Evolutionary conservation across 2,113 vertebrate genomes (phyloP).

Genomic region (Ginglymostoma cirratum): DNA sequence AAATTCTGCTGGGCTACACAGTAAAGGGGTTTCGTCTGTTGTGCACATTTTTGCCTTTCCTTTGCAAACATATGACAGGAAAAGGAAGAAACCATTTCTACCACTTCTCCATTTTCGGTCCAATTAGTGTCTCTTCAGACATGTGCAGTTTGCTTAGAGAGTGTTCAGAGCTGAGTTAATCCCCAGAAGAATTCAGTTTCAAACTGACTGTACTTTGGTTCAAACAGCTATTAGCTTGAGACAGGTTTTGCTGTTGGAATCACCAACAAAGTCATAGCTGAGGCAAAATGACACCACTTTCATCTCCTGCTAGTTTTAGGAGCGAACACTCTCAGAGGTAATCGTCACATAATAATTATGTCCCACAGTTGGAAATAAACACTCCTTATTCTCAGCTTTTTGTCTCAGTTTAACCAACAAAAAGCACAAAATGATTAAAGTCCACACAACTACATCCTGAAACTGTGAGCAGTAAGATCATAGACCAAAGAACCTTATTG

Average conservation of each 20-base stretch:
- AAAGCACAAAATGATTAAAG: neutral
- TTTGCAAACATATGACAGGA: neutral
- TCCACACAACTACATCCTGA: neutral
- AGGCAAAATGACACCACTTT: neutral
- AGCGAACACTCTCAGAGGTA: neutral
- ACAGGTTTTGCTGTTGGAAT: neutral
- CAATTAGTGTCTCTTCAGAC: neutral
- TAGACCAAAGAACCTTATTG: neutral
- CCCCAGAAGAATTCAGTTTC: neutral
- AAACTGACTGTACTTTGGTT: neutral
- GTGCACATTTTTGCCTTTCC: neutral
- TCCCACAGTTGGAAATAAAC: neutral
- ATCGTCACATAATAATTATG: no score
- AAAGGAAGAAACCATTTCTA: neutral
- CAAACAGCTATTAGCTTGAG: neutral
- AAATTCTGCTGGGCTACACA: neutral
- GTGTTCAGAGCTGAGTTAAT: neutral
- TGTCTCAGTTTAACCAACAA: neutral
- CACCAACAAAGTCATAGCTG: neutral
- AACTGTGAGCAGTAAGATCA: neutral
- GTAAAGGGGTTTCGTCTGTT: neutral
- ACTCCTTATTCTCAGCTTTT: neutral
- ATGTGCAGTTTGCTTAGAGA: neutral
- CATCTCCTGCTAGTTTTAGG: neutral
- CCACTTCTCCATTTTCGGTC: neutral